Percentiles rank a stretch among this genome's conserved stretches.
These are phyloP conservation scores for Acanthis flammea DNA, from an alignment of 2,797 vertebrate species.

Conservation along the genomic window DNA sequence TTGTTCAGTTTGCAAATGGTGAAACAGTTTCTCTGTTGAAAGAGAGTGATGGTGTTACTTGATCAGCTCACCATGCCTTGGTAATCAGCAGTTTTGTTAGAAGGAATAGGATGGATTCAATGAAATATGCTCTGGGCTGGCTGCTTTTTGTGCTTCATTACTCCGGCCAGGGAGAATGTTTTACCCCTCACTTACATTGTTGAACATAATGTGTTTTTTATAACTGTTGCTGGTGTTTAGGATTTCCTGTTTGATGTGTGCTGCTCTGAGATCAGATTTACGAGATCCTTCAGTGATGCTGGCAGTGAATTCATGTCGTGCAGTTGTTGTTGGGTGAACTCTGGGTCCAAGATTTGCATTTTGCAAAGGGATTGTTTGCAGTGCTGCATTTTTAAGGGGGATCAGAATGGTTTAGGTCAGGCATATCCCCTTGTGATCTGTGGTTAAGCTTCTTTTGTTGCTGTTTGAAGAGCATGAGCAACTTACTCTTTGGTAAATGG, in stretches of 20 bases:
- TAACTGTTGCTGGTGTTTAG: background rate
- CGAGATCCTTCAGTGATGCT: background rate
- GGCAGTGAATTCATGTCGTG: background rate
- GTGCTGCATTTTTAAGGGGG: background rate
- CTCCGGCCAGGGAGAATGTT: background rate
- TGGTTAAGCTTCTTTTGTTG: background rate
- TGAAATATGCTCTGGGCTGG: background rate
- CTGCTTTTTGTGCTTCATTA: background rate
- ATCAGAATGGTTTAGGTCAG: background rate
- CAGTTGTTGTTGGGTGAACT: background rate
- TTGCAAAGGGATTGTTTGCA: background rate
- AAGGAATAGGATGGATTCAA: background rate
- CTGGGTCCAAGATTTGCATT: background rate
- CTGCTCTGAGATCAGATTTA: background rate
- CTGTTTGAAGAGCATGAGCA: background rate
- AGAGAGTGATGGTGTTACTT: slow-evolving; percentile 46
- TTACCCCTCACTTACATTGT: background rate
- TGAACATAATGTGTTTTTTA: background rate
- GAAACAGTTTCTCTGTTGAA: slow-evolving; percentile 56
- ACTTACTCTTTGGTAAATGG: background rate
- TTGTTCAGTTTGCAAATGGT: slow-evolving; percentile 49
- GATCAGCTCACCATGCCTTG: slow-evolving; percentile 8
- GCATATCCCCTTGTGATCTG: background rate
- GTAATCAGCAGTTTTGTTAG: slow-evolving; percentile 8
- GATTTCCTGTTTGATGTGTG: slow-evolving; percentile 51